Evolutionary conservation across 2,888 invertebrate species (phyloP).

Genomic region (Glyphotaelius pellucidus): DNA sequence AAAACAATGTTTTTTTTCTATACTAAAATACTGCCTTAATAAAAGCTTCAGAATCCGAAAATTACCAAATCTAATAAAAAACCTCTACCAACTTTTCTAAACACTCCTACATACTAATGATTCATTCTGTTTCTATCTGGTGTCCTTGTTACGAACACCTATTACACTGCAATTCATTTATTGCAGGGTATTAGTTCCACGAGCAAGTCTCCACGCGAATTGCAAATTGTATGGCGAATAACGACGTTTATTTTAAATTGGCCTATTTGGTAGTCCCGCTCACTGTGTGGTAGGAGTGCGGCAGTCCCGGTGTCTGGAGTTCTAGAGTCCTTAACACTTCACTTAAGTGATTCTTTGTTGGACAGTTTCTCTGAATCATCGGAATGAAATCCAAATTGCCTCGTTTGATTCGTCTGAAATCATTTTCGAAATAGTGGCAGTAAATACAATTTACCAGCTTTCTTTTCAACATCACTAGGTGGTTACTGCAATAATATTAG

Average conservation of each 20-base stretch:
- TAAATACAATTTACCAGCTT: background rate
- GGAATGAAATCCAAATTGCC: background rate
- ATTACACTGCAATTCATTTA: background rate
- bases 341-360: background rate
- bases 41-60: no score
- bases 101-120: no score
- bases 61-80: no score
- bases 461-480: background rate
- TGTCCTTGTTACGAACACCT: background rate
- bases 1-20: no score
- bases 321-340: background rate
- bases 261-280: background rate
- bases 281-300: background rate
- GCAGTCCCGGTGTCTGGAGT: background rate
- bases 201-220: background rate
- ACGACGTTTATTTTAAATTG: background rate
- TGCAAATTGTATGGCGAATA: background rate
- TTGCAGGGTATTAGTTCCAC: background rate
- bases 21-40: no score
- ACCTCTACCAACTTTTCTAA: no score
- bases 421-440: background rate
- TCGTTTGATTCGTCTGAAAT: background rate
- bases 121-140: no score
- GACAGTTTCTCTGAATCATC: background rate
- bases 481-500: background rate